Evolutionary conservation across 2,113 vertebrate species (phyloP).

Genomic region (Scortum barcoo): DNA sequence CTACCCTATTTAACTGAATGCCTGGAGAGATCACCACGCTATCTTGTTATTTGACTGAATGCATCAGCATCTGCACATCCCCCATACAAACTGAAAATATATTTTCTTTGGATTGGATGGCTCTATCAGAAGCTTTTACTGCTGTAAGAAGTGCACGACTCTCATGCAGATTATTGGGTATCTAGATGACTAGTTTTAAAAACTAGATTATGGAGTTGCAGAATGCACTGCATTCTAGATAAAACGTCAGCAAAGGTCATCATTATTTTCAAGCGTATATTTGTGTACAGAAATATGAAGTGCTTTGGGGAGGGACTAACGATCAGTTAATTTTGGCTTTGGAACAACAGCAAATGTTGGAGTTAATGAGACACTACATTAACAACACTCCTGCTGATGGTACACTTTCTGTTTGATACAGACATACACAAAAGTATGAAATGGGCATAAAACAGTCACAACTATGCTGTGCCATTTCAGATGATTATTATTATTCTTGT

Average conservation of each 20-base stretch:
- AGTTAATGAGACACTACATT: slow-evolving; percentile 33
- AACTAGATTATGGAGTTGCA: not conserved
- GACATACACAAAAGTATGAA: not conserved
- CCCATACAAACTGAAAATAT: no score
- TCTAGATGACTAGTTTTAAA: not conserved
- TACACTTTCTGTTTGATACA: slow-evolving; percentile 5
- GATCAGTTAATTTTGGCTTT: slow-evolving; percentile 71
- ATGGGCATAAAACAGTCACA: not conserved
- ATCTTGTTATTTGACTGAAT: not conserved
- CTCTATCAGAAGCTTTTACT: not conserved
- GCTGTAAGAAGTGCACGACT: not conserved
- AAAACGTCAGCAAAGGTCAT: slow-evolving; percentile 14
- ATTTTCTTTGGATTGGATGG: no score
- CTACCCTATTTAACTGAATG: not conserved
- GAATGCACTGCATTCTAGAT: not conserved
- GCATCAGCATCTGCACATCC: no score
- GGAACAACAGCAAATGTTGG: slow-evolving; percentile 74
- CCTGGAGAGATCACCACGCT: no score
- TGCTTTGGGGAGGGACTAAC: slow-evolving; percentile 53
- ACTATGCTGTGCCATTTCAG: not conserved
- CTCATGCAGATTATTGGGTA: not conserved
- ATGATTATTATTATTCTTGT: not conserved
- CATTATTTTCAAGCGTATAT: slow-evolving; percentile 2
- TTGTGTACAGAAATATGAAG: not conserved
- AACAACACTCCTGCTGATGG: slow-evolving; percentile 6